phyloP scores from a whole-genome alignment of 2,888 invertebrate genomes.

The Chloroclystis v-ata region DNA sequence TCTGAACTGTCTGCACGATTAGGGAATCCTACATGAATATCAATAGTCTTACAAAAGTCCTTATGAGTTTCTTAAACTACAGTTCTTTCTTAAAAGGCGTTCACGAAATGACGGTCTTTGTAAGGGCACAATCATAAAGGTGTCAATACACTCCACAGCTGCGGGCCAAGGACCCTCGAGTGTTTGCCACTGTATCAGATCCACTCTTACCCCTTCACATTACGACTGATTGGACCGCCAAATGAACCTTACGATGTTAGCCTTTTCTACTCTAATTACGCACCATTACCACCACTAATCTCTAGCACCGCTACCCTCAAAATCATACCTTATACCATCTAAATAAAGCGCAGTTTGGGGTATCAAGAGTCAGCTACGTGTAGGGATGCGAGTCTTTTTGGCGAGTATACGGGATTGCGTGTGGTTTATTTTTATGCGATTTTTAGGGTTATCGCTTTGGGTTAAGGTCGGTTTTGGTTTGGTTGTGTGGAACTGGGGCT shows the following conservation, averaged over 20 bases:
- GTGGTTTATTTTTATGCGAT: slow-evolving; percentile 12
- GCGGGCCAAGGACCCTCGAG: slow-evolving; percentile 28
- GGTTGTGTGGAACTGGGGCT: slow-evolving; percentile 44
- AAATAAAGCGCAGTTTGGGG: slow-evolving; percentile 41
- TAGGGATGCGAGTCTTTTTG: slow-evolving; percentile 25
- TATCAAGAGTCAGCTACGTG: slow-evolving; percentile 11
- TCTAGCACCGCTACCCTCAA: slow-evolving; percentile 36
- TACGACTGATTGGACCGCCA: slow-evolving; percentile 64
- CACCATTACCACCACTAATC: slow-evolving; percentile 72
- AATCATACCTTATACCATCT: slow-evolving; percentile 38
- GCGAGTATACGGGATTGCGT: slow-evolving; percentile 27
- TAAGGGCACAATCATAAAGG: slow-evolving; percentile 1
- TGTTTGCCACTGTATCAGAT: slow-evolving; percentile 64
- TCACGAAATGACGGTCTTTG: not conserved
- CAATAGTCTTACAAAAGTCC: too few relatives aligned
- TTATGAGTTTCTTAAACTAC: too few relatives aligned
- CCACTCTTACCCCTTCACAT: slow-evolving; percentile 60
- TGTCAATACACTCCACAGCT: slow-evolving; percentile 11
- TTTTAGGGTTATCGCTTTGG: slow-evolving; percentile 26
- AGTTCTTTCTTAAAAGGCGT: too few relatives aligned
- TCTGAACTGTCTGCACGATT: too few relatives aligned
- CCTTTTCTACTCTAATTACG: slow-evolving; percentile 76
- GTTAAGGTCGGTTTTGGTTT: slow-evolving; percentile 44
- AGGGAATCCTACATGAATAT: too few relatives aligned
- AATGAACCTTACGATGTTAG: slow-evolving; percentile 74